Evolutionary conservation across 2,113 vertebrate species (phyloP).

Genomic region (Pelodiscus sinensis): DNA sequence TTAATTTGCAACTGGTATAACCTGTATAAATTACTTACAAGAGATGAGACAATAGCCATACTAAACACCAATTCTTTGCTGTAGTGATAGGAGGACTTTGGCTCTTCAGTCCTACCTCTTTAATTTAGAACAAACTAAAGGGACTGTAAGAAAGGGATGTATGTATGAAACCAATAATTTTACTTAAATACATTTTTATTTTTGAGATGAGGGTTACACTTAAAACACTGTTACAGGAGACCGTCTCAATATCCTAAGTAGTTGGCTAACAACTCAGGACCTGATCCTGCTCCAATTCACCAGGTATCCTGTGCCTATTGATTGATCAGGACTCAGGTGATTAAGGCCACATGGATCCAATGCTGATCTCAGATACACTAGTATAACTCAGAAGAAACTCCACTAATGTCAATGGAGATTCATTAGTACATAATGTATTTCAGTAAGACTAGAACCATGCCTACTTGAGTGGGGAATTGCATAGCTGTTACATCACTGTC

Average conservation of each 20-base stretch:
- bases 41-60: neutral
- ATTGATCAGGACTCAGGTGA: accelerated
- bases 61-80: neutral
- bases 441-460: neutral
- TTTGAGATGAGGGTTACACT: neutral
- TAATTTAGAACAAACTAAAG: neutral
- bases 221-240: neutral
- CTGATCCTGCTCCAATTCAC: accelerated
- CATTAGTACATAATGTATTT: neutral
- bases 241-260: neutral
- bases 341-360: too few species aligned
- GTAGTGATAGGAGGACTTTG: too few species aligned
- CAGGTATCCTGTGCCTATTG: neutral
- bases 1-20: neutral
- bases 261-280: accelerated
- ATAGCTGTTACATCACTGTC: neutral
- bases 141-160: neutral
- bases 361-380: neutral
- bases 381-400: neutral
- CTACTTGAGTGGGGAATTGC: neutral
- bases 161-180: neutral
- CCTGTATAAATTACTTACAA: neutral
- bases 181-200: neutral
- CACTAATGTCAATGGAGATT: neutral
- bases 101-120: neutral